Percentiles rank a stretch among this genome's conserved stretches.
phyloP scores from a whole-genome alignment of 1,140 invertebrate species.

The Coenobita brevimanus region DNA sequence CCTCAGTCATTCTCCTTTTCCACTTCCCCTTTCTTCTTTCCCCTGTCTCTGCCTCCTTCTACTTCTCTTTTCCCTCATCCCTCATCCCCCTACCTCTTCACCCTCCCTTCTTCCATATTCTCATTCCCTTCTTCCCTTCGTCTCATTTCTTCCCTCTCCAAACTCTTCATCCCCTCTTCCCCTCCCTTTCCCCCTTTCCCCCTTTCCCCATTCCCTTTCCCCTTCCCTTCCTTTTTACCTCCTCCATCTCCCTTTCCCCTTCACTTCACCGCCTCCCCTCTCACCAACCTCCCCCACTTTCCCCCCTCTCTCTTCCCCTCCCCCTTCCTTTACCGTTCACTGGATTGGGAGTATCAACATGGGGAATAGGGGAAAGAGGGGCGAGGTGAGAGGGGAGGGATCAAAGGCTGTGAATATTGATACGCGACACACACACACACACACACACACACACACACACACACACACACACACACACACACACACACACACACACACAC shows the following conservation, averaged over 20 bases:
- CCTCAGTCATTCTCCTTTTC: no score
- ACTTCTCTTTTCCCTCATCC: no score
- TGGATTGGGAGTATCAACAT: background rate
- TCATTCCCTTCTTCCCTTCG: no score
- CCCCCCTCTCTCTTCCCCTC: background rate
- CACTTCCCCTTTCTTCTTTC: no score
- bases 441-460: background rate
- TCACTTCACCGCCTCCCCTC: background rate
- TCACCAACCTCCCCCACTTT: background rate
- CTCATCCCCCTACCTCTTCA: background rate
- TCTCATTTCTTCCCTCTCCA: background rate
- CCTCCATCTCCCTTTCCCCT: background rate
- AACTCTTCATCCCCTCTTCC: background rate
- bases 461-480: background rate
- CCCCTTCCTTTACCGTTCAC: no score
- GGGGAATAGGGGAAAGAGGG: background rate
- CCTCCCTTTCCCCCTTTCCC: background rate
- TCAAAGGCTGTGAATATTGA: background rate
- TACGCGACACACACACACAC: background rate
- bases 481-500: conserved; percentile 22
- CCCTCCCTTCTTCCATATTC: no score
- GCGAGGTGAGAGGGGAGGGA: background rate
- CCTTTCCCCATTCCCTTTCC: background rate
- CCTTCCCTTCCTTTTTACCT: background rate
- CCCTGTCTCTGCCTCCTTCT: no score